These are phyloP conservation scores for Etheostoma spectabile DNA, from an alignment of 2,113 vertebrate genomes.

Conservation along the genomic window DNA sequence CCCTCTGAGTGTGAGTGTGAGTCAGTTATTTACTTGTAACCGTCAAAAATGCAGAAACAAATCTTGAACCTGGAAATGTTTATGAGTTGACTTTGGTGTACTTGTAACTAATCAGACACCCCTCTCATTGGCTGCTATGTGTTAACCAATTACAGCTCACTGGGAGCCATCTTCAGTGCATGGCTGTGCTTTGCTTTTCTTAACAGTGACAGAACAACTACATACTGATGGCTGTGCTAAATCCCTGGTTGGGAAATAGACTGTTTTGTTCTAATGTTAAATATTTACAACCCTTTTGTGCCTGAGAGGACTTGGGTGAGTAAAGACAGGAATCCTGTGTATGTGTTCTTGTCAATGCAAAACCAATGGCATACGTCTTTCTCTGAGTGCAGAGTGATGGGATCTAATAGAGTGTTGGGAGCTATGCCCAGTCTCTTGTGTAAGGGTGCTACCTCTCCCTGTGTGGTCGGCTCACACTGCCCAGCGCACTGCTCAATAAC, in stretches of 20 bases:
- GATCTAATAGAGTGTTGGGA: slow-evolving; percentile 39
- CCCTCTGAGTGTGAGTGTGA: not conserved
- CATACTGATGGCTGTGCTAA: slow-evolving; percentile 12
- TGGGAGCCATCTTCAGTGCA: not conserved
- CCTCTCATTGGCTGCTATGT: not conserved
- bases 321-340: slow-evolving; percentile 34
- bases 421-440: slow-evolving; percentile 46
- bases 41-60: not conserved
- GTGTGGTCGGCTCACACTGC: slow-evolving; percentile 29
- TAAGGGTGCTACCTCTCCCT: slow-evolving; percentile 45
- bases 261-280: slow-evolving; percentile 54
- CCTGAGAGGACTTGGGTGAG: slow-evolving; percentile 40
- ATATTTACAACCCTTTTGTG: slow-evolving; percentile 63
- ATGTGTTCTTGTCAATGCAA: slow-evolving; percentile 17
- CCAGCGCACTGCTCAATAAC: slow-evolving; percentile 34
- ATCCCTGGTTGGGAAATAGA: slow-evolving; percentile 28
- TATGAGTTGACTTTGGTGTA: not conserved
- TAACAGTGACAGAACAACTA: slow-evolving; percentile 10
- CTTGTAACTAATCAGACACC: not conserved
- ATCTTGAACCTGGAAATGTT: not conserved
- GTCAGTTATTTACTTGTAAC: not conserved
- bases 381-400: slow-evolving; percentile 6
- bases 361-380: slow-evolving; percentile 24
- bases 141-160: not conserved
- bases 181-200: slow-evolving; percentile 14